A percentile compares a stretch with the other conserved stretches of the same genome.
phyloP scores from a whole-genome alignment of 2,888 invertebrate genomes.

The Acrocyrtus sp. region DNA sequence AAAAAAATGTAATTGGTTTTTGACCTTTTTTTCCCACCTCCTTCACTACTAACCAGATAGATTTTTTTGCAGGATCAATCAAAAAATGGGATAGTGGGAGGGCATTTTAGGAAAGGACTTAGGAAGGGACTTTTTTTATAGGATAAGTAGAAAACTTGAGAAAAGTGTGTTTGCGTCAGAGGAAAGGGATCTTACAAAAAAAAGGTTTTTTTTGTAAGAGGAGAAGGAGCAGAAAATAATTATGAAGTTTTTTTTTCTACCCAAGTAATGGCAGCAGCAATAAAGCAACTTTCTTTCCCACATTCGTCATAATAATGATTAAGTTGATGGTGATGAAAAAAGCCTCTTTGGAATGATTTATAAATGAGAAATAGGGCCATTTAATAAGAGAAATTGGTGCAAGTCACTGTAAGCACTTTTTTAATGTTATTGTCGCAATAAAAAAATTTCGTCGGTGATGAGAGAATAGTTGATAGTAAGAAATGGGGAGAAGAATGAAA shows the following conservation, averaged over 20 bases:
- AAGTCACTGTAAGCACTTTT: constrained; percentile 18
- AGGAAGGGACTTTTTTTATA: too few species aligned
- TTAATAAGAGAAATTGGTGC: constrained; percentile 25
- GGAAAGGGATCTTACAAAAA: neutral
- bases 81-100: too few species aligned
- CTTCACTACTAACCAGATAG: too few species aligned
- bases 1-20: constrained; percentile 37
- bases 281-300: constrained; percentile 1
- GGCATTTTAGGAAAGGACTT: too few species aligned
- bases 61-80: too few species aligned
- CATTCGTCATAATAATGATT: constrained; percentile 44
- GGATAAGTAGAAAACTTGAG: constrained; percentile 6
- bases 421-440: too few species aligned
- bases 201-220: neutral
- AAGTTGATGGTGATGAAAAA: constrained; percentile 41
- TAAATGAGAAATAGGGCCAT: constrained; percentile 43
- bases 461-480: too few species aligned
- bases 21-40: constrained; percentile 41
- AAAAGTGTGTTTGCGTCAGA: too few species aligned
- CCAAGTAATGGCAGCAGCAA: neutral
- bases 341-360: constrained; percentile 46
- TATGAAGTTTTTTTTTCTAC: neutral
- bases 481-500: too few species aligned
- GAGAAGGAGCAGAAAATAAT: constrained; percentile 20
- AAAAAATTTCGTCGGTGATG: too few species aligned